A percentile compares a stretch with the other conserved stretches of the same genome.
phyloP scores from a whole-genome alignment of 2,113 vertebrate species.

The Anarhynchus alexandrinus region DNA sequence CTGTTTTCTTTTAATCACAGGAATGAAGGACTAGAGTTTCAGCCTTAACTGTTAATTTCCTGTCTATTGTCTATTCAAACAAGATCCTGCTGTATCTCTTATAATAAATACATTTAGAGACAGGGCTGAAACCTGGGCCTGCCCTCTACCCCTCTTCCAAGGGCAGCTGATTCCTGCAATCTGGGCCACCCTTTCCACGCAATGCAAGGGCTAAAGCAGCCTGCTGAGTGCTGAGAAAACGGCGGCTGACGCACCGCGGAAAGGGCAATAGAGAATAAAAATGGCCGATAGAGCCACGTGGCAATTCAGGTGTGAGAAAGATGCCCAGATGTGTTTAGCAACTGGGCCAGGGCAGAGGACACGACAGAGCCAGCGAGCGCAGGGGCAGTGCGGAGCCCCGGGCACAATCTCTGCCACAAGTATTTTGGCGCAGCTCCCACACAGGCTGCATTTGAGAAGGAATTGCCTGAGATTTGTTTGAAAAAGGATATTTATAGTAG shows the following conservation, averaged over 20 bases:
- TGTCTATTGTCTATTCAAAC: conserved; percentile 50
- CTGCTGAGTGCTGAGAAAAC: not conserved
- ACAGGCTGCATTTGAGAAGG: not conserved
- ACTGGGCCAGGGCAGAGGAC: not conserved
- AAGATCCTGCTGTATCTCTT: conserved; percentile 24
- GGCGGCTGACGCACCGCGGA: fast-evolving
- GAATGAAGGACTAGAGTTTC: conserved; percentile 44
- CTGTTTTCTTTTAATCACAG: conserved; percentile 64
- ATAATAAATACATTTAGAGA: conserved; percentile 6
- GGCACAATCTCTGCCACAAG: not conserved
- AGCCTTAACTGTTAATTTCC: conserved; percentile 59
- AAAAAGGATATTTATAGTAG: not conserved
- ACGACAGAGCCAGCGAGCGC: fast-evolving
- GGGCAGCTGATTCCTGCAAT: not conserved
- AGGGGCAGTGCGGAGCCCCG: not conserved
- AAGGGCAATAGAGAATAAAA: not conserved
- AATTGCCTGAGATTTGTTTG: not conserved
- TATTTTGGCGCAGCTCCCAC: not conserved
- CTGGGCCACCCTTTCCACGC: not conserved
- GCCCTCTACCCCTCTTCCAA: not conserved
- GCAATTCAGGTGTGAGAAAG: not conserved
- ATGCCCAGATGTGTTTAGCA: not conserved
- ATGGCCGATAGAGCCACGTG: fast-evolving
- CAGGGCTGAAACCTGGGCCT: not conserved
- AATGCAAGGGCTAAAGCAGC: not conserved